Conservation (phyloP, 2,113 vertebrate genomes). For the Bufo bufo region DNA sequence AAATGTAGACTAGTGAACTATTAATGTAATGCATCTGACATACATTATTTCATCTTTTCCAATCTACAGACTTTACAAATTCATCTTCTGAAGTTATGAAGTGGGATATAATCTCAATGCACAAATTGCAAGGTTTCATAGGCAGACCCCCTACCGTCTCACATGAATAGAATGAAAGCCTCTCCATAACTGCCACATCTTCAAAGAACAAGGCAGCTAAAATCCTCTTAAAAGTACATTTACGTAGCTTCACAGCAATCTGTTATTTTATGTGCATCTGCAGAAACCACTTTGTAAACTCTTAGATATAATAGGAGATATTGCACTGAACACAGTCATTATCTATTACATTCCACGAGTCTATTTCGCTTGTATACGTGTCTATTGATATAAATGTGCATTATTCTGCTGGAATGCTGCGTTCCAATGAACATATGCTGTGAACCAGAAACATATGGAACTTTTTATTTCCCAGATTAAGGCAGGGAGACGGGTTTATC, state of each 20-base stretch:
- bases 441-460: slow-evolving; percentile 24
- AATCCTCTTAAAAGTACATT: slow-evolving; percentile 5
- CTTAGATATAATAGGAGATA: background rate
- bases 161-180: slow-evolving; percentile 1
- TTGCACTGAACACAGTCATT: background rate
- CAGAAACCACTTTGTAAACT: slow-evolving; percentile 9
- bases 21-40: background rate
- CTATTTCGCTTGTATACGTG: background rate
- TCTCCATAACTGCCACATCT: background rate
- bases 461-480: background rate
- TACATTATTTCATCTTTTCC: background rate
- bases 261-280: background rate
- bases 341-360: background rate
- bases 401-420: background rate
- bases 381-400: background rate
- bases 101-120: background rate
- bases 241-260: background rate
- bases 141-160: background rate
- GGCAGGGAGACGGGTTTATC: slow-evolving; percentile 6
- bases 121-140: background rate
- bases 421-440: slow-evolving; percentile 1
- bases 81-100: background rate
- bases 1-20: background rate
- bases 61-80: background rate
- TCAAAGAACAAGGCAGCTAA: background rate